Evolutionary conservation across 2,113 vertebrate genomes (phyloP).

Genomic region (Phoxinus phoxinus): DNA sequence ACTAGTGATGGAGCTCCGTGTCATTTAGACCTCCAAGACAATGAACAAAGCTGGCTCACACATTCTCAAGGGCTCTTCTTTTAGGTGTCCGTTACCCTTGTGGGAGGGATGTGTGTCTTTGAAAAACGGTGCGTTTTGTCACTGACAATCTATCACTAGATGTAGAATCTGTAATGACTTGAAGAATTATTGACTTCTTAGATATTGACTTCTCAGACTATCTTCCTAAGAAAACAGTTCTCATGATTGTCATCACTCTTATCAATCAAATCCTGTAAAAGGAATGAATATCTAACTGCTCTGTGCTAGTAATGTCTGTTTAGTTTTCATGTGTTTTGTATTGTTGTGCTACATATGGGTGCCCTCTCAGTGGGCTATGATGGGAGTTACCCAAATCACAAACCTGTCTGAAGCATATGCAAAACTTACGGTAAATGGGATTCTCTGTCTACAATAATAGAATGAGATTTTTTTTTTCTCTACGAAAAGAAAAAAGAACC

Average conservation of each 20-base stretch:
- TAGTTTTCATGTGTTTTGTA: constrained; percentile 47
- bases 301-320: constrained; percentile 24
- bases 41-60: constrained; percentile 8
- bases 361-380: constrained; percentile 33
- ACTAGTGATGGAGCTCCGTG: background rate
- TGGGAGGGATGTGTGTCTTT: background rate
- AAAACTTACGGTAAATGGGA: constrained; percentile 43
- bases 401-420: constrained; percentile 50
- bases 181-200: background rate
- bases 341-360: constrained; percentile 28
- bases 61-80: constrained; percentile 49
- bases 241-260: constrained; percentile 9
- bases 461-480: constrained; percentile 26
- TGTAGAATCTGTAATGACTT: constrained; percentile 25
- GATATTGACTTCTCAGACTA: background rate
- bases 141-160: constrained; percentile 35
- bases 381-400: background rate
- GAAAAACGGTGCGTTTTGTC: background rate
- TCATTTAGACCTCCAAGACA: background rate
- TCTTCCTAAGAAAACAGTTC: constrained; percentile 25
- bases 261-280: background rate
- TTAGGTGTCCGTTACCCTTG: constrained; percentile 21
- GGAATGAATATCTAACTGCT: constrained; percentile 39
- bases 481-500: constrained; percentile 3
- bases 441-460: constrained; percentile 3